phyloP scores from a whole-genome alignment of 2,113 vertebrate species.

The Otocyon megalotis region DNA sequence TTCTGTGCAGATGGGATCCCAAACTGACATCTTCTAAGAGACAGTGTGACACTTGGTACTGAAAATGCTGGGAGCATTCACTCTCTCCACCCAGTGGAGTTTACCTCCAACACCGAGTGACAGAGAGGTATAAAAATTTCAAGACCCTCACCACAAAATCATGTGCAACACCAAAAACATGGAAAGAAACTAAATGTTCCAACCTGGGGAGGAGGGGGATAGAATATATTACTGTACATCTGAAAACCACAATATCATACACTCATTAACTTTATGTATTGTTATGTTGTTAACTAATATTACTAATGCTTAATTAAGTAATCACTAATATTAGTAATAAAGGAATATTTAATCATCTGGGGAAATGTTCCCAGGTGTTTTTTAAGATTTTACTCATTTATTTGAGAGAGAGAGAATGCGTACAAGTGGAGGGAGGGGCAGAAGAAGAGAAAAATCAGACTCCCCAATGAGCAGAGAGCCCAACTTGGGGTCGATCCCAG shows the following conservation, averaged over 20 bases:
- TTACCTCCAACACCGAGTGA: too few species aligned
- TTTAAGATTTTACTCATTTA: not conserved
- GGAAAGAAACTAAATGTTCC: not conserved
- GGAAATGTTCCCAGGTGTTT: not conserved
- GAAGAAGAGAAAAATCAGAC: not conserved
- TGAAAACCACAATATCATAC: rapidly evolving
- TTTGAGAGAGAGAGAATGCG: not conserved
- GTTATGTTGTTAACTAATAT: not conserved
- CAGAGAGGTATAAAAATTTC: not conserved
- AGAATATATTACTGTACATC: rapidly evolving
- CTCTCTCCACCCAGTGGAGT: too few species aligned
- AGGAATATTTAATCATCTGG: not conserved
- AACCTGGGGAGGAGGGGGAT: rapidly evolving
- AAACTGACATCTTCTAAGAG: too few species aligned
- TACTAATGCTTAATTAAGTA: not conserved
- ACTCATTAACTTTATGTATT: rapidly evolving
- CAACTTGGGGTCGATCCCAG: rapidly evolving
- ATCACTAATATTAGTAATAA: not conserved
- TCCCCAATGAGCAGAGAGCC: not conserved
- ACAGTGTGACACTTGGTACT: too few species aligned
- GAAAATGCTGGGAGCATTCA: too few species aligned
- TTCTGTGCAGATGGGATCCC: not conserved
- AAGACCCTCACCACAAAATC: rapidly evolving
- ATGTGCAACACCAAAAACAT: not conserved
- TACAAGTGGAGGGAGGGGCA: not conserved